Evolutionary conservation across 2,888 invertebrate species (phyloP), one percentile per base, ranked within the genome.

Genomic region (Ophion slaviceki): DNA sequence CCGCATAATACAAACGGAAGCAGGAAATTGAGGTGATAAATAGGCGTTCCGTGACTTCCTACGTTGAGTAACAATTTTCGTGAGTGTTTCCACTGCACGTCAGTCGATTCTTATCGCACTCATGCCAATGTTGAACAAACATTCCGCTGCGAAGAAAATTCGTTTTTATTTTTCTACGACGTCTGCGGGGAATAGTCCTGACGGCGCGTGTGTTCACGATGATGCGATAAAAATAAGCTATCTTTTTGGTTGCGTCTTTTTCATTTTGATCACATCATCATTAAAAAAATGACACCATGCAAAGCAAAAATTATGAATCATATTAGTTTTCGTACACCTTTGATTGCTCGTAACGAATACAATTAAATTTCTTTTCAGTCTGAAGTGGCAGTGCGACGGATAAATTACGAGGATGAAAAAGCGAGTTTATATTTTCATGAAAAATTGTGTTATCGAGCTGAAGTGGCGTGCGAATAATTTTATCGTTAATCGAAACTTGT

Each of bases 11-110:
- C 10, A 20, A 17, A 67, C 71, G 80, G 72, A 72, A 80, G 20
- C 28, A 53, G 78, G 68, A 78, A 78, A 78, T 68, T 10, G 45
- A 59, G 36, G 67, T 67, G 67, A 40, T 59, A 24, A 17, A 47
- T 57, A 28, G 32, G 57, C 61, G 40, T 57, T 57, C 57, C 72
- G 71, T 17, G 72, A 80, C 66, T 80, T 72, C 72, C 64, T 71
- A 53, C 40, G 72, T 80, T 72, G 72, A 36, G 36, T 64, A 80
- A 72, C 47, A 45, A 78, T 68, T 68, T 68, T 68, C 67, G 7
- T 8, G 28, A 6, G 40, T 24, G n/a, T 61, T 47, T 32, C 64
- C 36, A 47, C 36, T 10, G 28, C 70, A 17, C 17, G 40, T 7
- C 28, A 20, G 64, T 45, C 45, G 78, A 70, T 78, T 61, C 20